Evolutionary conservation across 1,140 invertebrate genomes (phyloP).

Genomic region (Leptinotarsa texana): DNA sequence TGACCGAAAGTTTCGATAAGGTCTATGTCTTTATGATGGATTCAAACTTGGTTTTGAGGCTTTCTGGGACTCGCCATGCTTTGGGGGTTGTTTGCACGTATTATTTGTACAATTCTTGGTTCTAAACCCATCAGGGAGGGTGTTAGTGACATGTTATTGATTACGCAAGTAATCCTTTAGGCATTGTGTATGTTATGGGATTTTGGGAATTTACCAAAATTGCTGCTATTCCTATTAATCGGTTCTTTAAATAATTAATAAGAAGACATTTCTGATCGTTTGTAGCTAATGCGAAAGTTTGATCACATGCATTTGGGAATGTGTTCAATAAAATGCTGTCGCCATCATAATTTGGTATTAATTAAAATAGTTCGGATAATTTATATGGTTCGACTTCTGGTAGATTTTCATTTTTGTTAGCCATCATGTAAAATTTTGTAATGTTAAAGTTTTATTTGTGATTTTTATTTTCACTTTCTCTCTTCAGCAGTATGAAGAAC

Average conservation of each 20-base stretch:
- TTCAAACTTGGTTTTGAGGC: too few relatives aligned
- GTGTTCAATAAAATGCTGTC: constrained; percentile 25
- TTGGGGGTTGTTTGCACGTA: too few relatives aligned
- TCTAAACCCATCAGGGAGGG: too few relatives aligned
- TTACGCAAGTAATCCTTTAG: constrained; percentile 20
- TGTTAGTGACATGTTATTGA: too few relatives aligned
- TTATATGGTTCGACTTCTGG: constrained; percentile 26
- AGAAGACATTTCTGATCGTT: constrained; percentile 24
- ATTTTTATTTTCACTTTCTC: too few relatives aligned
- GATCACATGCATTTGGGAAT: constrained; percentile 24
- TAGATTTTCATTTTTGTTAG: neutral
- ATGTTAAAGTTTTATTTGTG: too few relatives aligned
- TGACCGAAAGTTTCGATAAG: too few relatives aligned
- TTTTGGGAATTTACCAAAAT: constrained; percentile 25
- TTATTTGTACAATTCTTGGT: too few relatives aligned
- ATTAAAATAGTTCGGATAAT: constrained; percentile 24
- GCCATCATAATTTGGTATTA: constrained; percentile 26
- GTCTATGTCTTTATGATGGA: too few relatives aligned
- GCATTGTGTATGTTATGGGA: constrained; percentile 14
- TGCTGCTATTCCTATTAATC: constrained; percentile 23
- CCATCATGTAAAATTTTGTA: too few relatives aligned
- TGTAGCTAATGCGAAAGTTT: constrained; percentile 17
- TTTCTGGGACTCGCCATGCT: too few relatives aligned
- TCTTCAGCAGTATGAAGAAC: too few relatives aligned
- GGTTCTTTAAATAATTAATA: constrained; percentile 29